Conservation (phyloP, 2,797 vertebrate genomes). For the Mormyrus hasselquistii region DNA sequence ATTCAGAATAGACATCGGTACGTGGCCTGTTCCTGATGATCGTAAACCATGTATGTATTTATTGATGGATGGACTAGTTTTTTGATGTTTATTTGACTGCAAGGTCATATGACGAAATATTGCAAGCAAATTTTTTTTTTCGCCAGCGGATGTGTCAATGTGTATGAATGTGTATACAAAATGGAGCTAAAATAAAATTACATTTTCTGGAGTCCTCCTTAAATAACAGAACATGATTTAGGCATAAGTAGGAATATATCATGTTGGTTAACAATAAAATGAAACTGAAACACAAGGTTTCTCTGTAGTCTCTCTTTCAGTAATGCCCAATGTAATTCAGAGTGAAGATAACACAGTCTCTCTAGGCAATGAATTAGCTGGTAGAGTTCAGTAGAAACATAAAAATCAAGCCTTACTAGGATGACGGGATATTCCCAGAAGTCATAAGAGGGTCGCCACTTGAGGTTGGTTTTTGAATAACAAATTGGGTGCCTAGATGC, state of each 20-base stretch:
- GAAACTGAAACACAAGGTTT: not conserved
- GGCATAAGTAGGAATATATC: not conserved
- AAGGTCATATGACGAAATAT: not conserved
- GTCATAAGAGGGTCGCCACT: not conserved
- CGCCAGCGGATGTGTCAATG: not conserved
- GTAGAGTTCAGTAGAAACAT: not conserved
- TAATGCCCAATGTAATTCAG: not conserved
- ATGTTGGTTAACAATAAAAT: constrained; percentile 18
- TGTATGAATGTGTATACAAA: not conserved
- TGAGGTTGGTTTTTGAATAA: not conserved
- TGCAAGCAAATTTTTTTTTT: not conserved
- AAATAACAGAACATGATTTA: not conserved
- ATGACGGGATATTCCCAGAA: not conserved
- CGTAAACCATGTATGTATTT: not conserved
- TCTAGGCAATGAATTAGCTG: not conserved
- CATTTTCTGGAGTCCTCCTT: constrained; percentile 11
- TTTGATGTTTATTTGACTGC: not conserved
- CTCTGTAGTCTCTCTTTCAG: not conserved
- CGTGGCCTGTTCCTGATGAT: not conserved
- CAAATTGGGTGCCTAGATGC: not conserved
- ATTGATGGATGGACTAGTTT: not conserved
- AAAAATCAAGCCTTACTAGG: not conserved
- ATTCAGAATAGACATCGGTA: not conserved
- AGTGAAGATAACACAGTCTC: not conserved
- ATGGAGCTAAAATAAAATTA: not conserved